phyloP scores from a whole-genome alignment of 2,797 vertebrate genomes.

The Protonibea diacanthus region DNA sequence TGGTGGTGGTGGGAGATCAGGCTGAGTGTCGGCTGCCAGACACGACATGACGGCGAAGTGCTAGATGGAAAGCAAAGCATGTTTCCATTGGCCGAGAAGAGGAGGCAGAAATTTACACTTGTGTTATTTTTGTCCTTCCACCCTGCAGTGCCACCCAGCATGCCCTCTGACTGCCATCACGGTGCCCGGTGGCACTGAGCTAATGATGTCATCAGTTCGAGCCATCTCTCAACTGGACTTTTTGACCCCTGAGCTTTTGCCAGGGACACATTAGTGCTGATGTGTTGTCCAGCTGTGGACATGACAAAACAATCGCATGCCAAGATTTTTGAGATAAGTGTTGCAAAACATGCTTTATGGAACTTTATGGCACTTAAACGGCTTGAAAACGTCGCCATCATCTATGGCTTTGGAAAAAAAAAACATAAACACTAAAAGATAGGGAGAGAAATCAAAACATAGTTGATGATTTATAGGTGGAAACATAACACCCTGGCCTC shows the following conservation, averaged over 20 bases:
- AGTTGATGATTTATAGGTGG: constrained; percentile 40
- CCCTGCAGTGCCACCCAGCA: constrained; percentile 57
- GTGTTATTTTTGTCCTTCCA: constrained; percentile 70
- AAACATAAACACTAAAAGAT: neutral
- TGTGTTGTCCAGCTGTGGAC: constrained; percentile 56
- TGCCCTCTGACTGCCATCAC: constrained; percentile 64
- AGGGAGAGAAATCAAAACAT: constrained; percentile 32
- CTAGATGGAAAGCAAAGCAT: constrained; percentile 3
- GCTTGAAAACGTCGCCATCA: neutral
- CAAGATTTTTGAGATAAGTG: constrained; percentile 35
- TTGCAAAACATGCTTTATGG: constrained; percentile 16
- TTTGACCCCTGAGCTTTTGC: constrained; percentile 57
- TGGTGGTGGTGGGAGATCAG: constrained; percentile 19
- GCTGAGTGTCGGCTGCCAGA: constrained; percentile 37
- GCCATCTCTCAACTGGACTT: constrained; percentile 63
- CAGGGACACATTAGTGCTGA: constrained; percentile 53
- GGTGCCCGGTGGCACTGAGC: constrained; percentile 57
- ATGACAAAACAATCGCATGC: constrained; percentile 51
- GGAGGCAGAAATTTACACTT: constrained; percentile 54
- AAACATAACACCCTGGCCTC: constrained; percentile 29
- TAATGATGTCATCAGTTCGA: constrained; percentile 75
- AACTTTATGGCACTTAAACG: constrained; percentile 21
- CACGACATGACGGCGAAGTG: neutral
- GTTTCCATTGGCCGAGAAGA: constrained; percentile 24
- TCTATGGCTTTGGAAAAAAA: neutral